These are phyloP conservation scores for Drosophila anomelani DNA, from an alignment of 2,888 invertebrate genomes.

Conservation along the genomic window DNA sequence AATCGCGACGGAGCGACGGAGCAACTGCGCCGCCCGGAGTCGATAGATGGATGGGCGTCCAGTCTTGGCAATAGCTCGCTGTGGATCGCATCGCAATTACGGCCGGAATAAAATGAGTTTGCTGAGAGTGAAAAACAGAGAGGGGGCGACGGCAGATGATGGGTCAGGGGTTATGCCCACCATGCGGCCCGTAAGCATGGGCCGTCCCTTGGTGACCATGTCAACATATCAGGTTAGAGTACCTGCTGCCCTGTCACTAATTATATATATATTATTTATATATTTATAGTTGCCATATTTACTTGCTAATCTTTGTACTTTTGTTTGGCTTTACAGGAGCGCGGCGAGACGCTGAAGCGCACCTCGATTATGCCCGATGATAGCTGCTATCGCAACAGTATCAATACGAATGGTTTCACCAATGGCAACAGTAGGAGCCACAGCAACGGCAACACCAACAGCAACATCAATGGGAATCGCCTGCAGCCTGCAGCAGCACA, in stretches of 20 bases:
- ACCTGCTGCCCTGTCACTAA: too few relatives aligned
- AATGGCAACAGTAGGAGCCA: slow-evolving; percentile 41
- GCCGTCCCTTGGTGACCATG: slow-evolving; percentile 66
- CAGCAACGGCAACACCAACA: slow-evolving; percentile 1
- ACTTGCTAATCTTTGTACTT: background rate
- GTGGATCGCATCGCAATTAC: slow-evolving; percentile 28
- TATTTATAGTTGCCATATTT: background rate
- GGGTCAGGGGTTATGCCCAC: slow-evolving; percentile 56
- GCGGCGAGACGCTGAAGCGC: slow-evolving; percentile 82
- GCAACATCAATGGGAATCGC: slow-evolving; percentile 29
- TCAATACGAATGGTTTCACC: slow-evolving; percentile 50
- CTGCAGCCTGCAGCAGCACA: slow-evolving; percentile 17
- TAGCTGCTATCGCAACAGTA: slow-evolving; percentile 81
- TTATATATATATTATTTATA: background rate
- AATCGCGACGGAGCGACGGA: slow-evolving; percentile 47
- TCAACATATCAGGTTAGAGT: slow-evolving; percentile 67
- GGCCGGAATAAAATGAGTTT: slow-evolving; percentile 57
- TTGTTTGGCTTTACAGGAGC: slow-evolving; percentile 73
- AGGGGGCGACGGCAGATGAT: slow-evolving; percentile 1
- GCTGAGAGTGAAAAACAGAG: slow-evolving; percentile 57
- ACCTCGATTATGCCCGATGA: slow-evolving; percentile 83
- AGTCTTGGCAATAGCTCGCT: slow-evolving; percentile 37
- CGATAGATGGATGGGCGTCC: slow-evolving; percentile 22
- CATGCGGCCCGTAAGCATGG: slow-evolving; percentile 72
- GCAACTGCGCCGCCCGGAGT: slow-evolving; percentile 29